Evolutionary conservation across 2,888 invertebrate species (phyloP).

Genomic region (Thymelicus sylvestris): DNA sequence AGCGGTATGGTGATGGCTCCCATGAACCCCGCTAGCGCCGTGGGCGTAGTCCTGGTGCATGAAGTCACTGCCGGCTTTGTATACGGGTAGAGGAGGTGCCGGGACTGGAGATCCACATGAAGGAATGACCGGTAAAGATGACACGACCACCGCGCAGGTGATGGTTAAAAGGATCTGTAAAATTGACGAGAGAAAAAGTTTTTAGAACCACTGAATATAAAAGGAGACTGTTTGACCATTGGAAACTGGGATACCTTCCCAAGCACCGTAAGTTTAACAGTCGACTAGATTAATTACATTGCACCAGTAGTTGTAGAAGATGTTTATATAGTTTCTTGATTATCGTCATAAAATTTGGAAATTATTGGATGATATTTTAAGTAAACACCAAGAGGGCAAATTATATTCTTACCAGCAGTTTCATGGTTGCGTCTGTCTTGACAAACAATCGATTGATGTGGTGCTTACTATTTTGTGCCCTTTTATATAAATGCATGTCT

Average conservation of each 20-base stretch:
- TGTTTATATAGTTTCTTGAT: no score
- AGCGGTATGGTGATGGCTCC: not conserved
- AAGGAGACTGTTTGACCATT: no score
- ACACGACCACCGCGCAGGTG: not conserved
- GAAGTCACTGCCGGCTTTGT: not conserved
- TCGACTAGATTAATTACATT: no score
- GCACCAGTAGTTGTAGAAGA: no score
- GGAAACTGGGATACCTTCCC: no score
- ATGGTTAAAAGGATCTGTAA: not conserved
- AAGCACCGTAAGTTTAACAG: no score
- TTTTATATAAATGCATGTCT: slow-evolving; percentile 18
- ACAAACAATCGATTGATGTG: not conserved
- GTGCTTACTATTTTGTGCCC: slow-evolving; percentile 3
- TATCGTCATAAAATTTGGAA: no score
- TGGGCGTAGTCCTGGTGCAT: not conserved
- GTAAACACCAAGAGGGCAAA: not conserved
- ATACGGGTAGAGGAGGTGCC: not conserved
- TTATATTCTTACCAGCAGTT: slow-evolving; percentile 28
- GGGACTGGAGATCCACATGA: not conserved
- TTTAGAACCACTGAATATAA: not conserved
- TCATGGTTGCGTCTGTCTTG: slow-evolving; percentile 30
- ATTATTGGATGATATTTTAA: no score
- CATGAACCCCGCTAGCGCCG: not conserved
- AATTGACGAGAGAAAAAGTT: not conserved
- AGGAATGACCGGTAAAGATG: not conserved